phyloP scores from a whole-genome alignment of 2,888 invertebrate species.

The Campoletis raptor region DNA sequence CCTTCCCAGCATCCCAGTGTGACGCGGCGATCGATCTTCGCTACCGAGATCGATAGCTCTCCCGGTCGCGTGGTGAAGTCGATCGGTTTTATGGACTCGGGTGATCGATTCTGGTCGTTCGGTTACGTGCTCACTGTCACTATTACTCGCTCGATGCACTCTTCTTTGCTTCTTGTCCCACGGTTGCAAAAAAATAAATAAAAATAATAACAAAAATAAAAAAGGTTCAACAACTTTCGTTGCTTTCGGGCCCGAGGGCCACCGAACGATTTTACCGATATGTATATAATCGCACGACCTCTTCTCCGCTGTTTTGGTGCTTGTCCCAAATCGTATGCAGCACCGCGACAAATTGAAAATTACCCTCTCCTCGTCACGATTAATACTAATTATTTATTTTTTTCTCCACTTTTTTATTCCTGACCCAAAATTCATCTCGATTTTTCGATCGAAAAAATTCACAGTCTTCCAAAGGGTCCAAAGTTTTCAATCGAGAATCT shows the following conservation, averaged over 20 bases:
- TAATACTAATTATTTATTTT: slow-evolving; percentile 72
- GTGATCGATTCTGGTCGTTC: slow-evolving; percentile 62
- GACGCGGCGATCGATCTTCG: slow-evolving; percentile 69
- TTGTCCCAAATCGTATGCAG: slow-evolving; percentile 66
- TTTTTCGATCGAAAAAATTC: neutral
- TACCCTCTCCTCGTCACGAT: slow-evolving; percentile 73
- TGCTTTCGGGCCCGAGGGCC: slow-evolving; percentile 64
- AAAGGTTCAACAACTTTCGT: slow-evolving; percentile 45
- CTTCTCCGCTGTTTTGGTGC: slow-evolving; percentile 65
- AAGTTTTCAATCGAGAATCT: neutral
- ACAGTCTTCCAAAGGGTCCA: neutral
- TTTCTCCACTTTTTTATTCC: slow-evolving; percentile 3
- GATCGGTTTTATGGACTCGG: slow-evolving; percentile 60
- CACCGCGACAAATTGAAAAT: slow-evolving; percentile 83
- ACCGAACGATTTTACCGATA: slow-evolving; percentile 68
- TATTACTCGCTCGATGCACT: slow-evolving; percentile 15
- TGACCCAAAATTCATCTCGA: slow-evolving; percentile 5
- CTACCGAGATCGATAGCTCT: slow-evolving; percentile 59
- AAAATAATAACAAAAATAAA: slow-evolving; percentile 10
- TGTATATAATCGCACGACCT: slow-evolving; percentile 48
- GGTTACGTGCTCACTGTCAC: slow-evolving; percentile 26
- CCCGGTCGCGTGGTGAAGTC: slow-evolving; percentile 56
- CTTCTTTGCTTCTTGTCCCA: neutral
- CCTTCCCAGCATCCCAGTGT: slow-evolving; percentile 50
- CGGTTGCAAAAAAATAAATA: slow-evolving; percentile 28